A percentile compares a stretch with the other conserved stretches of the same genome.
Conservation (phyloP, 2,113 vertebrate genomes). For the Leucosticte australis region DNA sequence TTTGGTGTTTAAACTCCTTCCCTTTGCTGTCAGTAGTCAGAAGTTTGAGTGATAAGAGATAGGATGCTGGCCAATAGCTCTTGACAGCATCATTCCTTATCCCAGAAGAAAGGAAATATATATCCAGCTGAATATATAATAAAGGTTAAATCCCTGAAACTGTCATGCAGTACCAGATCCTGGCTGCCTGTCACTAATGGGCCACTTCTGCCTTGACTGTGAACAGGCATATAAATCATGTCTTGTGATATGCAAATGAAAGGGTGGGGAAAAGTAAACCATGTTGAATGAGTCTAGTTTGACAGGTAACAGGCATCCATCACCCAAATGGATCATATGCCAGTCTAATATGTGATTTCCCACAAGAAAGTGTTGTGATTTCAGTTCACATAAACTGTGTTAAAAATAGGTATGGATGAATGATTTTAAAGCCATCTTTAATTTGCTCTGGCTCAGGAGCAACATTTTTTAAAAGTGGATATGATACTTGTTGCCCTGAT, state of each 20-base stretch:
- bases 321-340: not conserved
- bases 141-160: not conserved
- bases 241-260: not conserved
- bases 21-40: not conserved
- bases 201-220: not conserved
- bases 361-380: not conserved
- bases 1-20: not conserved
- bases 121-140: not conserved
- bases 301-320: not conserved
- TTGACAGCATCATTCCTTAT: not conserved
- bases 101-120: not conserved
- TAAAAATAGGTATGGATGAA: not conserved
- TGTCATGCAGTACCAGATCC: not conserved
- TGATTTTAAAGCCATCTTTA: not conserved
- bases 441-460: not conserved
- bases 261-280: not conserved
- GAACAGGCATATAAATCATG: not conserved
- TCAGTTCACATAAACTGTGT: not conserved
- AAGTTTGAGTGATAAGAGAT: not conserved
- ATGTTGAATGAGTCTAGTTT: not conserved
- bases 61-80: not conserved
- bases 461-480: not conserved
- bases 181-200: not conserved
- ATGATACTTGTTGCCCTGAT: not conserved
- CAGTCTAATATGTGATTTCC: not conserved